These are phyloP conservation scores for Lumbricus terrestris DNA, from an alignment of 2,888 invertebrate species.

Conservation along the genomic window DNA sequence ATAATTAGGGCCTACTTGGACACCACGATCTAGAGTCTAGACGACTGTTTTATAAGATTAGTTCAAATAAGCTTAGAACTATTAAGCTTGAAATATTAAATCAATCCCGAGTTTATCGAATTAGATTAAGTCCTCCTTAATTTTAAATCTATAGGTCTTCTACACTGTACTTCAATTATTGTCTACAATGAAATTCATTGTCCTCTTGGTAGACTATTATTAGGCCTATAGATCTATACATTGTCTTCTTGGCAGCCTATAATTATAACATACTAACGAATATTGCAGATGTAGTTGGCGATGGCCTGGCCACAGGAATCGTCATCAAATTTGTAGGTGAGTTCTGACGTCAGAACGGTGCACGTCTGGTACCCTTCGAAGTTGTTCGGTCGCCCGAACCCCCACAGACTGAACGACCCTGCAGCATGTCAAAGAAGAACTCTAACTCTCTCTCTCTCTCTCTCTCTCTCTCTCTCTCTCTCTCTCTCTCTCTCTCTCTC, in stretches of 20 bases:
- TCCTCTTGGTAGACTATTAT: too few relatives aligned
- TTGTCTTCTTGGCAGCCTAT: neutral
- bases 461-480: too few relatives aligned
- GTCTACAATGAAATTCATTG: neutral
- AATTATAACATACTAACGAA: neutral
- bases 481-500: too few relatives aligned
- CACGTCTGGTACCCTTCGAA: neutral
- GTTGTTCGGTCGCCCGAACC: neutral
- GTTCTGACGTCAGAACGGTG: neutral
- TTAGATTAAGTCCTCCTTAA: neutral
- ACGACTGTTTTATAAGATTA: neutral
- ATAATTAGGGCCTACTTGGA: too few relatives aligned
- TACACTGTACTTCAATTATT: neutral
- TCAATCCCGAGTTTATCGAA: neutral
- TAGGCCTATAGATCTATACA: neutral
- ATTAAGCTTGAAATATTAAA: neutral
- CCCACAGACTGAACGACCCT: slow-evolving; percentile 7
- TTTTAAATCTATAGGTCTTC: neutral
- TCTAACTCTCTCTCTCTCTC: too few relatives aligned
- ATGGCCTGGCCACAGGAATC: neutral
- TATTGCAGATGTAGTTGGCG: slow-evolving; percentile 9
- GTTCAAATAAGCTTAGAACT: too few relatives aligned
- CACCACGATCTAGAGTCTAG: too few relatives aligned
- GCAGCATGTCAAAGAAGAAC: neutral
- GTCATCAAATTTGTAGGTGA: slow-evolving; percentile 9